Conservation (phyloP, 2,113 vertebrate species). For the Hipposideros armiger region DNA sequence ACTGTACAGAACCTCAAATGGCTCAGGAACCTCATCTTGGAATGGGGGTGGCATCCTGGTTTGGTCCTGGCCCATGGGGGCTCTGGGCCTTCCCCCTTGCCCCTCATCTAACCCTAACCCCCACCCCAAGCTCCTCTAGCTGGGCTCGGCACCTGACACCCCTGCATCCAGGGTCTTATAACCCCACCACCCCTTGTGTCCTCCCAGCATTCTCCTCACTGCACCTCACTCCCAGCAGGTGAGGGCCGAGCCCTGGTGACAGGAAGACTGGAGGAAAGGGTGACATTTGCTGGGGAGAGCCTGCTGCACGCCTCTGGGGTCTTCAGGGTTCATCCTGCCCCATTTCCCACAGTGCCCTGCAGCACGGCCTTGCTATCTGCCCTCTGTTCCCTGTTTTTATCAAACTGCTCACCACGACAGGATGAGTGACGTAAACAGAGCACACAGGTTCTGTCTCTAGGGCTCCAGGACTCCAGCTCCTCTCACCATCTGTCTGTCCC, state of each 20-base stretch:
- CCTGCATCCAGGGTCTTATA: neutral
- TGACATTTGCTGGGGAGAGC: neutral
- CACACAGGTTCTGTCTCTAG: neutral
- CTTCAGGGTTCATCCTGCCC: no score
- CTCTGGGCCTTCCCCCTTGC: neutral
- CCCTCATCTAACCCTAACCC: neutral
- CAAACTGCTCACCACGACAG: rapidly evolving
- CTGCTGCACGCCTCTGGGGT: neutral
- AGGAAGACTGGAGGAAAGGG: no score
- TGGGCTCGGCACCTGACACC: neutral
- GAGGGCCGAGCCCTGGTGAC: neutral
- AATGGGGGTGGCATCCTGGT: neutral
- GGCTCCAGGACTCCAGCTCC: neutral
- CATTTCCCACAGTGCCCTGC: neutral
- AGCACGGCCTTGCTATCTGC: rapidly evolving
- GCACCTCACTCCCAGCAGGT: no score
- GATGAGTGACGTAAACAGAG: neutral
- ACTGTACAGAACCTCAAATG: neutral
- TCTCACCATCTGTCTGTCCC: no score
- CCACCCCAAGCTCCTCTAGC: neutral
- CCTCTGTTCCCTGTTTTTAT: neutral
- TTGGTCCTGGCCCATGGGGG: neutral
- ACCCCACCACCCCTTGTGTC: neutral
- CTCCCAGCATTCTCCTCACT: neutral
- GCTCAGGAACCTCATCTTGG: neutral